Evolutionary conservation across 2,113 vertebrate genomes (phyloP).

Genomic region (Neogobius melanostomus): DNA sequence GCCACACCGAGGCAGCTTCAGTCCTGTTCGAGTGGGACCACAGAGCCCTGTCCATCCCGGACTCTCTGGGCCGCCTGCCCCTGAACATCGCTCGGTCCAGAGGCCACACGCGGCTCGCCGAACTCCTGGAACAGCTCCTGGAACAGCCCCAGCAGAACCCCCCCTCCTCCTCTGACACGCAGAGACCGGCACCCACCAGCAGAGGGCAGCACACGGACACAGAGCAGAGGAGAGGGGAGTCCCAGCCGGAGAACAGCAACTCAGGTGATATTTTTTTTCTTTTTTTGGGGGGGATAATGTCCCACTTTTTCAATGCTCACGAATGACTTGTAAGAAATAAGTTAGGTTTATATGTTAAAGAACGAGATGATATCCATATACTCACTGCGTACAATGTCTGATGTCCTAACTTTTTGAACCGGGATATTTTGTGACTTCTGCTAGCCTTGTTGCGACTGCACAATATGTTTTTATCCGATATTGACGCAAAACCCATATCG

Average conservation of each 20-base stretch:
- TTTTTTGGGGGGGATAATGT: too few relatives aligned
- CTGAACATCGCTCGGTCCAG: conserved; percentile 92
- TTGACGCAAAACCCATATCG: too few relatives aligned
- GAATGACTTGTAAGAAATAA: too few relatives aligned
- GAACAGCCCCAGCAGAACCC: not conserved
- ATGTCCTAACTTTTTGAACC: too few relatives aligned
- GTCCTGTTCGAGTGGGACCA: conserved; percentile 97
- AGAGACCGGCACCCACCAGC: conserved; percentile 75
- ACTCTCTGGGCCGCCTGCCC: conserved; percentile 92
- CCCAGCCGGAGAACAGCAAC: conserved; percentile 81
- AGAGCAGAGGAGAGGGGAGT: conserved; percentile 83
- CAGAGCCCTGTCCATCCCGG: conserved; percentile 91
- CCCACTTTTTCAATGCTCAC: too few relatives aligned
- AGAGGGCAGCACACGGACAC: conserved; percentile 61
- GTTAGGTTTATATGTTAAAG: too few relatives aligned
- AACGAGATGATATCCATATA: too few relatives aligned
- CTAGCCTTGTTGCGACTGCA: too few relatives aligned
- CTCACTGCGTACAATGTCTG: too few relatives aligned
- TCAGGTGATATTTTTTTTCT: conserved; percentile 76
- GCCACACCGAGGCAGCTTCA: conserved; percentile 90
- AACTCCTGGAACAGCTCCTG: conserved; percentile 93
- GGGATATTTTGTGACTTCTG: too few relatives aligned
- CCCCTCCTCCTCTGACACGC: not conserved
- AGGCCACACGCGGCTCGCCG: conserved; percentile 92
- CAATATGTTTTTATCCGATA: too few relatives aligned